Percentiles rank a stretch among this genome's conserved stretches.
Evolutionary conservation across 1,140 invertebrate species (phyloP).

Genomic region (Drosophila pandora): DNA sequence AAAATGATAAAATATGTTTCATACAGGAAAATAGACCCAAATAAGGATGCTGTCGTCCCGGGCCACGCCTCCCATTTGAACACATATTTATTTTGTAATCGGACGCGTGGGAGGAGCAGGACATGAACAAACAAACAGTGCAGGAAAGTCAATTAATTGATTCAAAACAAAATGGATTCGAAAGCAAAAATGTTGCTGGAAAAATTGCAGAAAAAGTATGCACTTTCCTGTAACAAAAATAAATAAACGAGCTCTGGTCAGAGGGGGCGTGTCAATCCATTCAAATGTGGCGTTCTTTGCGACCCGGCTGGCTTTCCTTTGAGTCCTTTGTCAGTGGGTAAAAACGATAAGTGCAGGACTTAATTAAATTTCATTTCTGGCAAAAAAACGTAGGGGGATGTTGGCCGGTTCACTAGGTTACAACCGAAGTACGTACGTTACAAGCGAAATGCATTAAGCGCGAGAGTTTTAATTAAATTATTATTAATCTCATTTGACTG

Average conservation of each 20-base stretch:
- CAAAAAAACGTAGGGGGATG: slow-evolving; percentile 3
- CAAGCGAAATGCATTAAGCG: slow-evolving; percentile 76
- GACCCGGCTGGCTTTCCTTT: slow-evolving; percentile 17
- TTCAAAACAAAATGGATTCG: slow-evolving; percentile 49
- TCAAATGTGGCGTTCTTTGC: slow-evolving; percentile 17
- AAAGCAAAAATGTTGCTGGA: slow-evolving; percentile 16
- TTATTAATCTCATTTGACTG: slow-evolving; percentile 75
- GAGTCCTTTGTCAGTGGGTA: slow-evolving; percentile 5
- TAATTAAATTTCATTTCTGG: slow-evolving; percentile 70
- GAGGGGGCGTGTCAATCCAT: slow-evolving; percentile 17
- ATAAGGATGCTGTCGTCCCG: not conserved
- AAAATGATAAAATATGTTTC: not conserved
- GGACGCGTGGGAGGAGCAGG: slow-evolving; percentile 2
- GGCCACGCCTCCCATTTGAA: not conserved
- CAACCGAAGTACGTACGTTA: slow-evolving; percentile 40
- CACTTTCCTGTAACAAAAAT: slow-evolving; percentile 11
- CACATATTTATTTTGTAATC: not conserved
- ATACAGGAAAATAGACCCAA: not conserved
- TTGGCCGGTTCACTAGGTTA: slow-evolving; percentile 8
- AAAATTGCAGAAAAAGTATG: slow-evolving; percentile 13
- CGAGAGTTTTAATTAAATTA: slow-evolving; percentile 76
- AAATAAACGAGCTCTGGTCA: slow-evolving; percentile 1
- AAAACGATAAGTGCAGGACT: slow-evolving; percentile 72
- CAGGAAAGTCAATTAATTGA: slow-evolving; percentile 75
- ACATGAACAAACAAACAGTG: slow-evolving; percentile 43